Conservation (phyloP, 2,888 invertebrate genomes). For the Seira sanloemensis region DNA sequence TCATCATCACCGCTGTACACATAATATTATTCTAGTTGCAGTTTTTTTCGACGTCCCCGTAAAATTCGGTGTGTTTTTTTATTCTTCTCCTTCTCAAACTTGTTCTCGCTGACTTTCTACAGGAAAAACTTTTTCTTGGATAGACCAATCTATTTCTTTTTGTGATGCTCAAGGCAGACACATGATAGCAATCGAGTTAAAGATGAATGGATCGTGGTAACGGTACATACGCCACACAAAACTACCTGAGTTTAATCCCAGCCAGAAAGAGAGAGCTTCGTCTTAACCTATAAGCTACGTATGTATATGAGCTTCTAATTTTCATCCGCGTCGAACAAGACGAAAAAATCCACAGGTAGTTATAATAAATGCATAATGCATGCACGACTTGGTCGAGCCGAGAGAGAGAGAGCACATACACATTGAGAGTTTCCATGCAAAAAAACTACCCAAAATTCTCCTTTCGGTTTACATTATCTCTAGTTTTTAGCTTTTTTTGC, state of each 20-base stretch:
- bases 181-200: slow-evolving; percentile 1
- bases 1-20: too few species aligned
- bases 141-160: background rate
- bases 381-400: background rate
- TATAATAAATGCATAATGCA: too few species aligned
- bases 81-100: too few species aligned
- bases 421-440: background rate
- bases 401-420: background rate
- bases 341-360: background rate
- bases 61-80: too few species aligned
- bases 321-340: too few species aligned
- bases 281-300: too few species aligned
- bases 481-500: too few species aligned
- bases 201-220: background rate
- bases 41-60: background rate
- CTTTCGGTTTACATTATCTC: too few species aligned
- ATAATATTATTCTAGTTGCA: too few species aligned
- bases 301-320: slow-evolving; percentile 1
- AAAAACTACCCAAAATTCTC: too few species aligned
- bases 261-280: too few species aligned
- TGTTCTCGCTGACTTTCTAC: background rate
- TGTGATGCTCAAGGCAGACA: background rate
- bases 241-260: background rate
- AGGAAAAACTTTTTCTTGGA: background rate
- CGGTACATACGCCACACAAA: background rate